These are phyloP conservation scores for Rhea pennata DNA, from an alignment of 2,113 vertebrate species.

Conservation along the genomic window DNA sequence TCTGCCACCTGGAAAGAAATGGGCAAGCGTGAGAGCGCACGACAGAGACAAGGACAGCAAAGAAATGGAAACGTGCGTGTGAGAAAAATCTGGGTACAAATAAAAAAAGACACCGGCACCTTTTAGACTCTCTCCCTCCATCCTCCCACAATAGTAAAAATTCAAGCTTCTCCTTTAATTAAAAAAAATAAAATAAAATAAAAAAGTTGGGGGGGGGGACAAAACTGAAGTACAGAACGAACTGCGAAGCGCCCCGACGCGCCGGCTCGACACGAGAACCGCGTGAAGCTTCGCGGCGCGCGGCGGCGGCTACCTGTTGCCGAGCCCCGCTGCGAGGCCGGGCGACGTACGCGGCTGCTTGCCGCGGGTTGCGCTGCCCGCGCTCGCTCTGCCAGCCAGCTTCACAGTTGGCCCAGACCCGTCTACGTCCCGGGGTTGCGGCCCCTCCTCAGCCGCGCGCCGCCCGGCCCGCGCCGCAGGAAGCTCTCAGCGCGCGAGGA, in stretches of 20 bases:
- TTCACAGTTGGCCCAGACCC: neutral
- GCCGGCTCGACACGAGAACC: constrained; percentile 2
- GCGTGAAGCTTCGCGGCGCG: constrained; percentile 8
- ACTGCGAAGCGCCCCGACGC: too few species aligned
- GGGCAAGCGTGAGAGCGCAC: neutral
- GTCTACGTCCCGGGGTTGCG: fast-evolving
- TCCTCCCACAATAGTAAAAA: neutral
- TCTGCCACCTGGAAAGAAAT: neutral
- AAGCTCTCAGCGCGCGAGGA: neutral
- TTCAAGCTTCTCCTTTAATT: neutral
- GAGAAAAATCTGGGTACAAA: neutral
- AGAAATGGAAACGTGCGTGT: neutral
- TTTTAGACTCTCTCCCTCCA: neutral
- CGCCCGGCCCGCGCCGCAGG: fast-evolving
- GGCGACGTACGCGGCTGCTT: fast-evolving
- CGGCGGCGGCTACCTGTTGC: neutral
- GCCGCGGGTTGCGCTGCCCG: neutral
- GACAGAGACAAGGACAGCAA: neutral
- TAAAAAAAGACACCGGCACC: neutral
- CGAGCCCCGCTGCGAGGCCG: neutral
- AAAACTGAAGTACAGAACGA: neutral
- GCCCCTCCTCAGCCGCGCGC: neutral
- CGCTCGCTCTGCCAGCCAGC: neutral
- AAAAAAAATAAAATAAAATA: too few species aligned
- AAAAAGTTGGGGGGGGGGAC: fast-evolving